Conservation (phyloP, 1,140 invertebrate species). For the Delia radicum region DNA sequence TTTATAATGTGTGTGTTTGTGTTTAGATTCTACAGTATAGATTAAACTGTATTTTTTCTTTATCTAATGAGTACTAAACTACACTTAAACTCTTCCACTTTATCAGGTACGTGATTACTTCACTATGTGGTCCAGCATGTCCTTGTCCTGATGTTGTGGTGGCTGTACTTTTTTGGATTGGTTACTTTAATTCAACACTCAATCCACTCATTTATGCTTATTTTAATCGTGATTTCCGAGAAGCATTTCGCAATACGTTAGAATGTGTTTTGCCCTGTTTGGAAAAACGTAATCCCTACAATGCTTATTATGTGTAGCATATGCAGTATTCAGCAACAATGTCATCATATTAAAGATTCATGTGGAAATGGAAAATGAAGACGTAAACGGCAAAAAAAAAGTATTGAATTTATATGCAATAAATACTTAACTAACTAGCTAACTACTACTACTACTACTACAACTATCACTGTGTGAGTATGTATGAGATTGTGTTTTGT, state of each 20-base stretch:
- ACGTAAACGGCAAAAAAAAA: too few relatives aligned
- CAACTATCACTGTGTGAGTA: background rate
- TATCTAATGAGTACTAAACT: background rate
- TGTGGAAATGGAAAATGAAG: too few relatives aligned
- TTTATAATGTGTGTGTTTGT: too few relatives aligned
- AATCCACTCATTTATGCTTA: slow-evolving; percentile 98
- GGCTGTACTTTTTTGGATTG: slow-evolving; percentile 80
- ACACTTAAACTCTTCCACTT: background rate
- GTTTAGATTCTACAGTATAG: too few relatives aligned
- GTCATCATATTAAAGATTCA: too few relatives aligned
- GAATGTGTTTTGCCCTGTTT: slow-evolving; percentile 78
- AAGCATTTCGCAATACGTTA: slow-evolving; percentile 93
- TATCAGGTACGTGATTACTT: slow-evolving; percentile 81
- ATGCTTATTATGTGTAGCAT: slow-evolving; percentile 60
- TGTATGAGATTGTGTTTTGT: background rate
- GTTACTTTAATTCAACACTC: slow-evolving; percentile 93
- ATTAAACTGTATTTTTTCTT: background rate
- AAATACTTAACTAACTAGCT: background rate
- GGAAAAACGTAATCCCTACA: slow-evolving; percentile 54
- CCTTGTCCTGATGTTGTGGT: slow-evolving; percentile 80
- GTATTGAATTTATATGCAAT: background rate
- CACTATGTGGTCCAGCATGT: slow-evolving; percentile 78
- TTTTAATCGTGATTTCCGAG: slow-evolving; percentile 96
- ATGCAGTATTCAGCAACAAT: background rate
- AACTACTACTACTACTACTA: background rate